phyloP scores from a whole-genome alignment of 2,888 invertebrate genomes.

The Thumatha senex region DNA sequence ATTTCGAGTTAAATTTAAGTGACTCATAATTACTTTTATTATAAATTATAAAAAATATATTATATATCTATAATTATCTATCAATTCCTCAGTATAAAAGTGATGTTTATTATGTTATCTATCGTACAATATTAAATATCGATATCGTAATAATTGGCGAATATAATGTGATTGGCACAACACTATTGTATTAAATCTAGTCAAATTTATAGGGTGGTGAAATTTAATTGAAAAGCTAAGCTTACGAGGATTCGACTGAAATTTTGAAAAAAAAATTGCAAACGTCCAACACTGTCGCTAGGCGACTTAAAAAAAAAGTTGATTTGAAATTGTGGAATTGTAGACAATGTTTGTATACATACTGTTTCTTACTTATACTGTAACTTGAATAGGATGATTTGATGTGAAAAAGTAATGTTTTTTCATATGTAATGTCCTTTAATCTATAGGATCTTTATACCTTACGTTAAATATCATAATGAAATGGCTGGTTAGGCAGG shows the following conservation, averaged over 20 bases:
- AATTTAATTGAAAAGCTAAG: slow-evolving; percentile 57
- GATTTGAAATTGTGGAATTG: slow-evolving; percentile 80
- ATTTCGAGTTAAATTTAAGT: slow-evolving; percentile 58
- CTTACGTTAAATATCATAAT: slow-evolving; percentile 78
- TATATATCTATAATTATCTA: slow-evolving; percentile 54
- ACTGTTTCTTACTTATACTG: slow-evolving; percentile 66
- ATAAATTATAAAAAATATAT: slow-evolving; percentile 53
- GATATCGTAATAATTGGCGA: slow-evolving; percentile 58
- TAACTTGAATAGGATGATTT: slow-evolving; percentile 65
- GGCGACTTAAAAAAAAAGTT: slow-evolving; percentile 68
- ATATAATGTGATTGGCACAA: slow-evolving; percentile 65
- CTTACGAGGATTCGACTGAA: slow-evolving; percentile 75
- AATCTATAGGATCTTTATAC: slow-evolving; percentile 78
- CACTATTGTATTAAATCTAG: slow-evolving; percentile 75
- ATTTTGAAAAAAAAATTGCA: slow-evolving; percentile 60
- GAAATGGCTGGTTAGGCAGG: slow-evolving; percentile 78
- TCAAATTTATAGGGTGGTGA: slow-evolving; percentile 74
- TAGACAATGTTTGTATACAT: slow-evolving; percentile 55
- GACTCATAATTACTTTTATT: slow-evolving; percentile 65
- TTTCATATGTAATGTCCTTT: slow-evolving; percentile 74
- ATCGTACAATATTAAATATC: slow-evolving; percentile 45
- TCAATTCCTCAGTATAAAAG: slow-evolving; percentile 73
- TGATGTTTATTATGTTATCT: slow-evolving; percentile 55
- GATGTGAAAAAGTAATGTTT: slow-evolving; percentile 54
- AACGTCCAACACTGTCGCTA: slow-evolving; percentile 77